Evolutionary conservation across 1,140 invertebrate genomes (phyloP).

Genomic region (Nephila pilipes): DNA sequence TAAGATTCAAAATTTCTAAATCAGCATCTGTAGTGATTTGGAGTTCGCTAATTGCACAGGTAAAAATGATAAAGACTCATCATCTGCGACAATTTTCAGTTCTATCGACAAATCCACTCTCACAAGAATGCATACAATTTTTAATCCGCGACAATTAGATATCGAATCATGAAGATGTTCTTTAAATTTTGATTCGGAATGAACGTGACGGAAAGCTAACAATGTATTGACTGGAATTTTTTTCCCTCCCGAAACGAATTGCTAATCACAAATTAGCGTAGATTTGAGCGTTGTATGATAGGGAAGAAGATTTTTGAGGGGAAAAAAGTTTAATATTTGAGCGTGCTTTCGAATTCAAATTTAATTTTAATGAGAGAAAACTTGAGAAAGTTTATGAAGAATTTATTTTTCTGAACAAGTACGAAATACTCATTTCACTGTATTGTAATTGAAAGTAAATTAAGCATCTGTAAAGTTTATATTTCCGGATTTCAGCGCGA

Average conservation of each 20-base stretch:
- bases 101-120: slow-evolving; percentile 35
- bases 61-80: slow-evolving; percentile 72
- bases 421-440: too few species aligned
- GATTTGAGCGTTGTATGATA: background rate
- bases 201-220: slow-evolving; percentile 4
- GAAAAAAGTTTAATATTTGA: slow-evolving; percentile 18
- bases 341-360: background rate
- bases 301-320: too few species aligned
- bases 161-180: slow-evolving; percentile 37
- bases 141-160: slow-evolving; percentile 73
- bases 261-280: slow-evolving; percentile 9
- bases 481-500: too few species aligned
- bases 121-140: slow-evolving; percentile 24
- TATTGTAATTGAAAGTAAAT: too few species aligned
- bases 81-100: slow-evolving; percentile 55
- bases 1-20: slow-evolving; percentile 65
- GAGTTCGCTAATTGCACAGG: slow-evolving; percentile 62
- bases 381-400: too few species aligned
- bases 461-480: too few species aligned
- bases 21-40: slow-evolving; percentile 45
- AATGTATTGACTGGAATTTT: background rate
- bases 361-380: background rate
- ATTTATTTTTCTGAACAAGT: too few species aligned
- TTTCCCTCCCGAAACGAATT: background rate
- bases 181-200: slow-evolving; percentile 57